Percentiles rank a stretch among this genome's conserved stretches.
Conservation (phyloP, 2,113 vertebrate genomes). For the Capra hircus region DNA sequence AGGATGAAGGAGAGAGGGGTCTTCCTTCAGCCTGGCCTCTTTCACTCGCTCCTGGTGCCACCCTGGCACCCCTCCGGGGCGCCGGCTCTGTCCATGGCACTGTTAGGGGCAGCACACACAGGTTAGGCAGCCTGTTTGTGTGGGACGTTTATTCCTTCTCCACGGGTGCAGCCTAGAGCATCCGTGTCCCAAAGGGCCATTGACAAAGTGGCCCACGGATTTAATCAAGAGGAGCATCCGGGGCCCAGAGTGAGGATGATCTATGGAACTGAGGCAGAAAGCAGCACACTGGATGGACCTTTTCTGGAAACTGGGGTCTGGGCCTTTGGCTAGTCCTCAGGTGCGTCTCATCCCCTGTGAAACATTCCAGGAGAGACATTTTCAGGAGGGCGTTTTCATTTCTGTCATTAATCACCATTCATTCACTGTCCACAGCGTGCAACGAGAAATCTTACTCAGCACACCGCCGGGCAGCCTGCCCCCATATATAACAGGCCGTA, state of each 20-base stretch:
- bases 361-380: not conserved
- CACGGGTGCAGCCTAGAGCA: accelerated
- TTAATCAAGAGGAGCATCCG: not conserved
- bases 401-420: not conserved
- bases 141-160: not conserved
- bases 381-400: not conserved
- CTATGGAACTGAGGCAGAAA: not conserved
- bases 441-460: not conserved
- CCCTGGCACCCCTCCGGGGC: accelerated
- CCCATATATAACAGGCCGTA: accelerated
- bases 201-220: not conserved
- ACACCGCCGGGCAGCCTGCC: not conserved
- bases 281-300: not conserved
- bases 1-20: not conserved
- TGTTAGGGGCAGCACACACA: not conserved
- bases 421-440: not conserved
- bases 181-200: not conserved
- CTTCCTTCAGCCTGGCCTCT: no score
- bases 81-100: not conserved
- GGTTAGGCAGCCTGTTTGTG: not conserved
- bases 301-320: not conserved
- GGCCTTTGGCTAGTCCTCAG: not conserved
- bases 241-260: not conserved
- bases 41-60: accelerated
- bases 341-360: not conserved